Evolutionary conservation across 92 coral and sea anemone species (phyloP).

Genomic region (Porites divaricata): DNA sequence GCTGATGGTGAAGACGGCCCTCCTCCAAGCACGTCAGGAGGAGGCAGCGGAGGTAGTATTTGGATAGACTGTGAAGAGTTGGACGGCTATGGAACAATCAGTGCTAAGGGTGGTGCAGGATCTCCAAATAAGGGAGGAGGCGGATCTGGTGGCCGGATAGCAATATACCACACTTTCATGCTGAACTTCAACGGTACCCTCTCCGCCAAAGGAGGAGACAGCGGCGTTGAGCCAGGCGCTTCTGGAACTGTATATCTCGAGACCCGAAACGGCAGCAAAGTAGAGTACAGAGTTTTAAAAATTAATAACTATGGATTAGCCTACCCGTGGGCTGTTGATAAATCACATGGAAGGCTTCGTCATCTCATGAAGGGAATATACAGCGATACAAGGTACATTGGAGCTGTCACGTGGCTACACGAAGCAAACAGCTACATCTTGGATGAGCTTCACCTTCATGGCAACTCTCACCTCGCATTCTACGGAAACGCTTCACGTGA

Average conservation of each 20-base stretch:
- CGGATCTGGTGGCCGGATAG: slow-evolving; percentile 94
- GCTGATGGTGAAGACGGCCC: slow-evolving; percentile 95
- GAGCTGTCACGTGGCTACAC: slow-evolving; percentile 95
- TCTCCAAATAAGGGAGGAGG: slow-evolving; percentile 89
- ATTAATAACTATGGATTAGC: slow-evolving; percentile 81
- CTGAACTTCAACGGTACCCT: slow-evolving; percentile 94
- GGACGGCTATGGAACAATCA: slow-evolving; percentile 93
- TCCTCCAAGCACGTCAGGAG: slow-evolving; percentile 92
- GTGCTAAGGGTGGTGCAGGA: slow-evolving; percentile 88
- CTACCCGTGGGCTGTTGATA: slow-evolving; percentile 82
- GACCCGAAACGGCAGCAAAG: slow-evolving; percentile 77
- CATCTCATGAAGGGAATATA: slow-evolving; percentile 85
- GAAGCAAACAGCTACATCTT: slow-evolving; percentile 76
- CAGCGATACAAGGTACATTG: slow-evolving; percentile 80
- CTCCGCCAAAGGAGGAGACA: slow-evolving; percentile 92
- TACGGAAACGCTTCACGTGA: slow-evolving; percentile 89
- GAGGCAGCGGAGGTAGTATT: slow-evolving; percentile 98
- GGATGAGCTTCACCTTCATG: slow-evolving; percentile 92
- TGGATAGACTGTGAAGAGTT: slow-evolving; percentile 93
- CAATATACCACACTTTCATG: slow-evolving; percentile 84
- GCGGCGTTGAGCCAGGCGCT: slow-evolving; percentile 89
- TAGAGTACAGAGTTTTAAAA: slow-evolving; percentile 77
- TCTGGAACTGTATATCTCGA: slow-evolving; percentile 93
- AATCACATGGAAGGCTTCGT: slow-evolving; percentile 68
- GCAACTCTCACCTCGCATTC: slow-evolving; percentile 93